A percentile compares a stretch with the other conserved stretches of the same genome.
phyloP scores from a whole-genome alignment of 2,888 invertebrate genomes.

The Euplexia lucipara region DNA sequence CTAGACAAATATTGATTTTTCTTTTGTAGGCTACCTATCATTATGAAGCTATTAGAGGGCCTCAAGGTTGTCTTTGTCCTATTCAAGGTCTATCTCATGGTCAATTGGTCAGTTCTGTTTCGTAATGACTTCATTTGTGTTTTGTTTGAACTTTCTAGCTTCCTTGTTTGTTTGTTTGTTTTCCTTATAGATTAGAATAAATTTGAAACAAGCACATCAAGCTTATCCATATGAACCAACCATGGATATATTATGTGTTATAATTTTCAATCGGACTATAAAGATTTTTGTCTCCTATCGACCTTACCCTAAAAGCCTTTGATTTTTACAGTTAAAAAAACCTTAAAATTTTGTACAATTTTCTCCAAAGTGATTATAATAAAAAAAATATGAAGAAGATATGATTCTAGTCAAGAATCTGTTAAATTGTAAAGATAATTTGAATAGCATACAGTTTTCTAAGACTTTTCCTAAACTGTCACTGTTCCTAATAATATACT shows the following conservation, averaged over 20 bases:
- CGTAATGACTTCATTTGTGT: slow-evolving; percentile 3
- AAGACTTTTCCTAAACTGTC: slow-evolving; percentile 26
- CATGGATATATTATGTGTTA: background rate
- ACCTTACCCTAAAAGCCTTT: too few species aligned
- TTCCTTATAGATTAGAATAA: background rate
- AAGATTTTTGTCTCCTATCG: background rate
- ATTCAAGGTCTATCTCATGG: slow-evolving; percentile 25
- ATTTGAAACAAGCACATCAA: too few species aligned
- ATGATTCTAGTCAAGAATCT: slow-evolving; percentile 2
- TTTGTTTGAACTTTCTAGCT: slow-evolving; percentile 30
- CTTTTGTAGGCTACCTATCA: slow-evolving; percentile 20
- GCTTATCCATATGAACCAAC: background rate
- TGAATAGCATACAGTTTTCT: slow-evolving; percentile 35
- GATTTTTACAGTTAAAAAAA: too few species aligned
- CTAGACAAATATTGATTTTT: slow-evolving; percentile 15
- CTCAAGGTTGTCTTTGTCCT: slow-evolving; percentile 21
- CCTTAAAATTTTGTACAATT: slow-evolving; percentile 6
- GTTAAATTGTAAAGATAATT: slow-evolving; percentile 14
- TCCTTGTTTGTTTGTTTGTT: slow-evolving; percentile 28
- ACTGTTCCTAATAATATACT: too few species aligned
- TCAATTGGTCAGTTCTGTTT: slow-evolving; percentile 31
- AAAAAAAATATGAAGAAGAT: too few species aligned
- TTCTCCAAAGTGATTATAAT: too few species aligned
- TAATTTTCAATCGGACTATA: too few species aligned
- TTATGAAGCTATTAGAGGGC: slow-evolving; percentile 33